Evolutionary conservation across 2,797 vertebrate species (phyloP).

Genomic region (Knipowitschia caucasica): DNA sequence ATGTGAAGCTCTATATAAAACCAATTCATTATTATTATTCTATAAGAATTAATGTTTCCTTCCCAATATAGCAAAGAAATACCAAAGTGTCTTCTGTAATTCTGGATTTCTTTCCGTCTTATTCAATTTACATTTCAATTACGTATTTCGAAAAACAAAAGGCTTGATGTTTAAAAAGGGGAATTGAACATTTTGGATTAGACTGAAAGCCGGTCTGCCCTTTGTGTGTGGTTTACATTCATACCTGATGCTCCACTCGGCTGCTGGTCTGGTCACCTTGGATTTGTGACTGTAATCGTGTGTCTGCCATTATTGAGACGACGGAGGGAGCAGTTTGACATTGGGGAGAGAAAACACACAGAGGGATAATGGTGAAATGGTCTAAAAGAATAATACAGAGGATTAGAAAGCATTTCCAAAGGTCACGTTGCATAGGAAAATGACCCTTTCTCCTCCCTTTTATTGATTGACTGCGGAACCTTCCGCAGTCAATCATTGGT

Average conservation of each 20-base stretch:
- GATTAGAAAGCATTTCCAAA: conserved; percentile 38
- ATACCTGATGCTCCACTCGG: conserved; percentile 43
- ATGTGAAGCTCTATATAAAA: no score
- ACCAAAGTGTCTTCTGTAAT: no score
- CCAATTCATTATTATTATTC: no score
- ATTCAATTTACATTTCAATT: not conserved
- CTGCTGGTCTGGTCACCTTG: conserved; percentile 58
- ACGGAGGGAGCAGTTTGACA: conserved; percentile 6
- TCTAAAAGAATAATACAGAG: conserved; percentile 33
- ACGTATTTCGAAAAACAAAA: not conserved
- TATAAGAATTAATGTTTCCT: no score
- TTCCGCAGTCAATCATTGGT: no score
- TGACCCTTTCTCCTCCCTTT: no score
- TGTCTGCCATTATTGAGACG: conserved; percentile 12
- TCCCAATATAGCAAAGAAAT: no score
- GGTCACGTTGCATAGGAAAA: conserved; percentile 34
- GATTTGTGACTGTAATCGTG: conserved; percentile 34
- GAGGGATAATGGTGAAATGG: conserved; percentile 27
- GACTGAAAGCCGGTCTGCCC: conserved; percentile 43
- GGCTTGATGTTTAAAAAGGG: not conserved
- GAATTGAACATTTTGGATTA: conserved; percentile 27
- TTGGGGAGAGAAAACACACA: conserved; percentile 40
- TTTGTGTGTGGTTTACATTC: conserved; percentile 46
- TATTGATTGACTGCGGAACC: no score
- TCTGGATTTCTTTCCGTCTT: conserved; percentile 12